A percentile compares a stretch with the other conserved stretches of the same genome.
phyloP scores from a whole-genome alignment of 1,140 invertebrate species.

The Homarus americanus region DNA sequence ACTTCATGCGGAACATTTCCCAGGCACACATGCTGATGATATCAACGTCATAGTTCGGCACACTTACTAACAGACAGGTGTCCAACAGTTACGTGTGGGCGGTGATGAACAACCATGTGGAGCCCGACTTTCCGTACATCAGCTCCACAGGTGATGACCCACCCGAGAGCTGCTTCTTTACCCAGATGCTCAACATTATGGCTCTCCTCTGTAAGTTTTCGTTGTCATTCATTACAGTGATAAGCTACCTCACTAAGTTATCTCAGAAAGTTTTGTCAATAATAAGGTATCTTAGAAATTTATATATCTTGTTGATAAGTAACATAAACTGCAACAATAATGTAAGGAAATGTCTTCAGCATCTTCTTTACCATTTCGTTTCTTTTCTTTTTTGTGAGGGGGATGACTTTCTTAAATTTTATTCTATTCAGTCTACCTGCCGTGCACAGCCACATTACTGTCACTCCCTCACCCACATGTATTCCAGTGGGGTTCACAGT shows the following conservation, averaged over 20 bases:
- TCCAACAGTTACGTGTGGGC: constrained; percentile 83
- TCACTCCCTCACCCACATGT: constrained; percentile 63
- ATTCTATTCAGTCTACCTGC: too few species aligned
- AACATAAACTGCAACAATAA: too few species aligned
- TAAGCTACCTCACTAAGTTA: too few species aligned
- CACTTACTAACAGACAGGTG: too few species aligned
- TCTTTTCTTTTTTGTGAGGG: not conserved
- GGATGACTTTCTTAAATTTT: too few species aligned
- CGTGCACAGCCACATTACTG: not conserved
- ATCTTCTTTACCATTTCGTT: too few species aligned
- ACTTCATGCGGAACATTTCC: not conserved
- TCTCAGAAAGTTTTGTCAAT: too few species aligned
- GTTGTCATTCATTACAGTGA: too few species aligned
- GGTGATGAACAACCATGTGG: constrained; percentile 83
- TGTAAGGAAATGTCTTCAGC: too few species aligned
- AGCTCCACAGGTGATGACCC: constrained; percentile 86
- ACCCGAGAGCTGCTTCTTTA: constrained; percentile 89
- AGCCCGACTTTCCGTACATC: constrained; percentile 87
- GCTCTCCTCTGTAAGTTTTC: constrained; percentile 85
- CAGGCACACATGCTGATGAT: not conserved
- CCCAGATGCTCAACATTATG: constrained; percentile 85
- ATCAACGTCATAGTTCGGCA: too few species aligned
- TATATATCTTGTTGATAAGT: not conserved
- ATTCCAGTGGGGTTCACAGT: constrained; percentile 77
- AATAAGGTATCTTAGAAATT: too few species aligned